Evolutionary conservation across 2,797 vertebrate genomes (phyloP).

Genomic region (Heterohyrax brucei): DNA sequence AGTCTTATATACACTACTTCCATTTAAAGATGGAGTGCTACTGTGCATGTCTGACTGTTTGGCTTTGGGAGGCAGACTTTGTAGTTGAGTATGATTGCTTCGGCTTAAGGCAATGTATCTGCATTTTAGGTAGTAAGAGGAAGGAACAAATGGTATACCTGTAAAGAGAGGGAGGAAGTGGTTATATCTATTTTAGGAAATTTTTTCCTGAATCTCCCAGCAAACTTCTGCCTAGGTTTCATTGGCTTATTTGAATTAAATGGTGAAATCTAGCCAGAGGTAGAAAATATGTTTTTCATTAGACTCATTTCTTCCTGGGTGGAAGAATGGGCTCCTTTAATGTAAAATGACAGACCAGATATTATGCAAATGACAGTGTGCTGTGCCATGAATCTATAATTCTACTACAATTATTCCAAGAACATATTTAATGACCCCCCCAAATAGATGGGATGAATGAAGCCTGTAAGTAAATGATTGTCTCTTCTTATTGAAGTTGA

Average conservation of each 20-base stretch:
- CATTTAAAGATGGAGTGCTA: too few relatives aligned
- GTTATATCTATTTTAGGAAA: not conserved
- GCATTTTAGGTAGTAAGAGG: not conserved
- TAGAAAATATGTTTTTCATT: not conserved
- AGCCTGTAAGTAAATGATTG: not conserved
- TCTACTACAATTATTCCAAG: slow-evolving; percentile 42
- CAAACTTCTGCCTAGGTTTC: slow-evolving; percentile 13
- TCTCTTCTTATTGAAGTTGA: not conserved
- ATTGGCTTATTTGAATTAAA: not conserved
- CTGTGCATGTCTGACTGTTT: too few relatives aligned
- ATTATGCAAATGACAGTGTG: not conserved
- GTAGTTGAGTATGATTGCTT: not conserved
- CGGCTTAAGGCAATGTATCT: not conserved
- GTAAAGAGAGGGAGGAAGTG: not conserved
- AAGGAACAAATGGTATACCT: not conserved
- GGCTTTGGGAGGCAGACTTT: not conserved
- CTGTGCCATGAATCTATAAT: not conserved
- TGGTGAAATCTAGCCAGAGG: slow-evolving; percentile 20
- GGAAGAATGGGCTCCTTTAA: not conserved
- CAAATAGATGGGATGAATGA: not conserved
- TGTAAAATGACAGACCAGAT: not conserved
- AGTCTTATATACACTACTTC: too few relatives aligned
- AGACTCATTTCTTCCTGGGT: not conserved
- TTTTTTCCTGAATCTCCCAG: not conserved
- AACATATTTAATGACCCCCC: not conserved